Percentiles rank a stretch among this genome's conserved stretches.
phyloP scores from a whole-genome alignment of 2,797 vertebrate genomes.

The Bradypodion pumilum region DNA sequence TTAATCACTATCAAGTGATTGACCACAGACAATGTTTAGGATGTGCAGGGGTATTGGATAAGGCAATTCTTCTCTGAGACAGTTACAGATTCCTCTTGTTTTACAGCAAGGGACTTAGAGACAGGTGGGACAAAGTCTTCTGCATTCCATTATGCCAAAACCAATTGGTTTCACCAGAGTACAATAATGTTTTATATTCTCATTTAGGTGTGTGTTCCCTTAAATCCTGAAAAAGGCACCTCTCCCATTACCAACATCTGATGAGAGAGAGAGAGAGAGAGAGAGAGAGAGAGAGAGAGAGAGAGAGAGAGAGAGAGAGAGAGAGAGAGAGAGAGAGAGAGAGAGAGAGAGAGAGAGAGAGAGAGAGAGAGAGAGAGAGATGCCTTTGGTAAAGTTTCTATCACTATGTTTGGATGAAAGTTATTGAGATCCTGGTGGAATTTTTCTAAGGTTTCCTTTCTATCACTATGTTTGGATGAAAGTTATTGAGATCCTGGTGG shows the following conservation, averaged over 20 bases:
- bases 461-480: no score
- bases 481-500: no score
- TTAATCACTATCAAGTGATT: not conserved
- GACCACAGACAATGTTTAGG: not conserved
- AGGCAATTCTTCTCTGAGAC: no score
- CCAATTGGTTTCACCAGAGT: not conserved
- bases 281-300: constrained; percentile 60
- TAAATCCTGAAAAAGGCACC: no score
- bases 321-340: constrained; percentile 58
- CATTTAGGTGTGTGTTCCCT: not conserved
- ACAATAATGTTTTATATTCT: not conserved
- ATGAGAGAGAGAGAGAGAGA: constrained; percentile 50
- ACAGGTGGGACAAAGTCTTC: no score
- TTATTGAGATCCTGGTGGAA: no score
- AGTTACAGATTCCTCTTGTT: not conserved
- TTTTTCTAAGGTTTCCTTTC: no score
- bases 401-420: no score
- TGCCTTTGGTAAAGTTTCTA: constrained; percentile 8
- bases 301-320: constrained; percentile 60
- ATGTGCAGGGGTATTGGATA: not conserved
- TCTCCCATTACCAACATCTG: not conserved
- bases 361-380: constrained; percentile 60
- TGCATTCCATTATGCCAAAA: not conserved
- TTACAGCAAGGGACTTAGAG: not conserved
- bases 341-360: constrained; percentile 56